Percentiles rank a stretch among this genome's conserved stretches.
Conservation (phyloP, 2,888 invertebrate species). For the Oscheius sp. region DNA sequence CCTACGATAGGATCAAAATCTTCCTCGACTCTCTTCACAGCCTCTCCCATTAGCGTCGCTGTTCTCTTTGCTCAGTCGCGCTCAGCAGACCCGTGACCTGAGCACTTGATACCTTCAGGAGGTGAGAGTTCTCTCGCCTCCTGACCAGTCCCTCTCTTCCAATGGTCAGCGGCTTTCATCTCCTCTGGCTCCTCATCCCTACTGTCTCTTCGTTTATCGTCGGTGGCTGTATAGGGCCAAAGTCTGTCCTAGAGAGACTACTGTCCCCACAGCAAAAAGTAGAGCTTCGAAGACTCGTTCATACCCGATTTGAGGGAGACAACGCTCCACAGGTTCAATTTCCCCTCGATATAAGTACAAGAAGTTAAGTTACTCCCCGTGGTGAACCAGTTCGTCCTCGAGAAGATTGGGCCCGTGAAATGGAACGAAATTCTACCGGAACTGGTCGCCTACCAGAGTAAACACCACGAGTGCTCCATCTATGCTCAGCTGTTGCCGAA, state of each 20-base stretch:
- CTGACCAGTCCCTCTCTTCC: not conserved
- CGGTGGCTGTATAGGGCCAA: constrained; percentile 61
- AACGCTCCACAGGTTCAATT: constrained; percentile 46
- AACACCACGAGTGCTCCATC: constrained; percentile 57
- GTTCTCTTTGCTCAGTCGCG: not conserved
- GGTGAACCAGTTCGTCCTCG: constrained; percentile 18
- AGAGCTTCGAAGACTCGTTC: constrained; percentile 54
- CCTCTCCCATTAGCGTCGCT: no score
- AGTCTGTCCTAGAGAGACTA: constrained; percentile 52
- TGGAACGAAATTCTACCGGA: constrained; percentile 40
- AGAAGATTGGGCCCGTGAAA: constrained; percentile 26
- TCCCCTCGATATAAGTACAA: not conserved
- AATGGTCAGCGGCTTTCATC: not conserved
- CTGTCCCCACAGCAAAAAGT: constrained; percentile 50
- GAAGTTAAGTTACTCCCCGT: not conserved
- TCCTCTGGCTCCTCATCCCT: constrained; percentile 21
- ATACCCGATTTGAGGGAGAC: constrained; percentile 56
- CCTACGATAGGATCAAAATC: no score
- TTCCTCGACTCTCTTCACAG: constrained; percentile 10
- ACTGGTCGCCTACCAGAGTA: constrained; percentile 50
- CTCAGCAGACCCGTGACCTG: constrained; percentile 24
- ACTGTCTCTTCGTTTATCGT: constrained; percentile 46
- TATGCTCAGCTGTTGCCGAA: constrained; percentile 61
- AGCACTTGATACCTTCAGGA: constrained; percentile 32
- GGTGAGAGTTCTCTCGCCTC: not conserved